A percentile compares a stretch with the other conserved stretches of the same genome.
These are phyloP conservation scores for Sinhomidia bicolor DNA, from an alignment of 2,888 invertebrate genomes.

Conservation along the genomic window DNA sequence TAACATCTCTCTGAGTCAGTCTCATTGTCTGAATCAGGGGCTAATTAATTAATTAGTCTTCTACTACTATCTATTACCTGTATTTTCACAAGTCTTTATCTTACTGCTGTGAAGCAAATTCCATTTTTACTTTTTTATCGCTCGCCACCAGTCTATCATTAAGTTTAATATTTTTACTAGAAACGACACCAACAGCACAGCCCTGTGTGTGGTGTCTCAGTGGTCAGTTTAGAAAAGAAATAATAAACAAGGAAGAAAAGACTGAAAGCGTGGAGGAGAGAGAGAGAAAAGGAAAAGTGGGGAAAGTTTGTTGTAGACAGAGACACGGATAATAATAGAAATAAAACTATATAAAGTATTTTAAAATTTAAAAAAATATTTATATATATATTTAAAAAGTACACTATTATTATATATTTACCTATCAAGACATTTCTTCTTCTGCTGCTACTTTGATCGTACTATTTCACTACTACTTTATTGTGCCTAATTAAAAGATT, in stretches of 20 bases:
- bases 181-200: not conserved
- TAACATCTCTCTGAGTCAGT: not conserved
- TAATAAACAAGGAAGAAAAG: not conserved
- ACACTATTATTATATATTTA: not conserved
- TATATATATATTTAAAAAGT: not conserved
- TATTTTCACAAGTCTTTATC: too few relatives aligned
- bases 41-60: not conserved
- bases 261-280: not conserved
- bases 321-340: not conserved
- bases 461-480: slow-evolving; percentile 25
- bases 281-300: not conserved
- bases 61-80: not conserved
- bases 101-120: not conserved
- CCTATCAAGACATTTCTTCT: not conserved
- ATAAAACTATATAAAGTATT: not conserved
- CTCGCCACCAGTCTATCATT: too few relatives aligned
- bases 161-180: too few relatives aligned
- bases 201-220: not conserved
- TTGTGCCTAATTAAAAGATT: slow-evolving; percentile 8
- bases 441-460: not conserved
- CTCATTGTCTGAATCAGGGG: not conserved
- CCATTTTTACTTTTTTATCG: slow-evolving; percentile 1
- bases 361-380: not conserved
- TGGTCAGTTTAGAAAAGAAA: not conserved
- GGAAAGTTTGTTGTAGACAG: not conserved